These are phyloP conservation scores for Sipunculus nudus DNA, from an alignment of 2,888 invertebrate species.

Conservation along the genomic window DNA sequence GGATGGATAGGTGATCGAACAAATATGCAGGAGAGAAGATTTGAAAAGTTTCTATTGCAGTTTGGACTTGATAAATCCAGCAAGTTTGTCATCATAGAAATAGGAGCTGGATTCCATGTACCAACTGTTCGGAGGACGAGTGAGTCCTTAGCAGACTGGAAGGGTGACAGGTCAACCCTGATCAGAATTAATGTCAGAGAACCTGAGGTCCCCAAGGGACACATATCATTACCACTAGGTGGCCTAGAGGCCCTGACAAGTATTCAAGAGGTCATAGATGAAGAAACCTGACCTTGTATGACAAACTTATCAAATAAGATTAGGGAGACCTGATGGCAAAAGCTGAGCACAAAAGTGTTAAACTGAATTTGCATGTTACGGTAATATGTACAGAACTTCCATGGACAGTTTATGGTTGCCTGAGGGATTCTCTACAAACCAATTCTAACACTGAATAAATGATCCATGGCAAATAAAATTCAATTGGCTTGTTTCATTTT, in stretches of 20 bases:
- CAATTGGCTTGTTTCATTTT: too few relatives aligned
- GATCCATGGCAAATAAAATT: too few relatives aligned
- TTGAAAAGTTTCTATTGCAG: background rate
- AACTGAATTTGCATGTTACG: too few relatives aligned
- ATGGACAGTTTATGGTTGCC: too few relatives aligned
- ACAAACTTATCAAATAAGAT: too few relatives aligned
- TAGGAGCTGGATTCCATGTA: constrained; percentile 33
- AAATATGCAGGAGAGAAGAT: constrained; percentile 4
- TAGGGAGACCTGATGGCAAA: too few relatives aligned
- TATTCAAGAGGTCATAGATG: constrained; percentile 11
- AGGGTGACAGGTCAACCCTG: background rate
- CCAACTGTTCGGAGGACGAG: constrained; percentile 25
- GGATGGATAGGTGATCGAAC: constrained; percentile 13
- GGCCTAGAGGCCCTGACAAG: constrained; percentile 20
- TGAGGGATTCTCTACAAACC: too few relatives aligned
- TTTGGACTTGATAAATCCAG: constrained; percentile 1
- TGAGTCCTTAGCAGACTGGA: constrained; percentile 13
- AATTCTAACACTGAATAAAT: too few relatives aligned
- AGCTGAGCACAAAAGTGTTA: too few relatives aligned
- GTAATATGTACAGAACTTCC: too few relatives aligned
- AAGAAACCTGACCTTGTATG: too few relatives aligned
- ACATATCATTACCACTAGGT: constrained; percentile 17
- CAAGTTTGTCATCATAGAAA: constrained; percentile 27
- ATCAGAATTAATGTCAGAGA: constrained; percentile 27
- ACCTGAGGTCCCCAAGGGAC: constrained; percentile 13